A percentile compares a stretch with the other conserved stretches of the same genome.
Conservation (phyloP, 2,888 invertebrate species). For the Hoplodrina blanda region DNA sequence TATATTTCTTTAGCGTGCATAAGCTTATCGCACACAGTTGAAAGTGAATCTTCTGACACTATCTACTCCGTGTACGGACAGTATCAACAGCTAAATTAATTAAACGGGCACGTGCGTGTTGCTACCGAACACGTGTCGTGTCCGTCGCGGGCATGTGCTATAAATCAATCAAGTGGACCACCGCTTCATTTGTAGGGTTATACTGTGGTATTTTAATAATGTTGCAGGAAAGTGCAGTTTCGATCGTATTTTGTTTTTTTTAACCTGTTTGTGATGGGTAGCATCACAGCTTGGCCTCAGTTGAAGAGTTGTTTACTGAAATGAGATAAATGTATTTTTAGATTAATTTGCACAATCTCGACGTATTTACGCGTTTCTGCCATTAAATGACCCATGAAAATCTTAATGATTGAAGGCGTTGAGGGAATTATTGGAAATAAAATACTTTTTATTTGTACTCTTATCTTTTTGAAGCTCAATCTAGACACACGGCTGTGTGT, state of each 20-base stretch:
- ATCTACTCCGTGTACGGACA: constrained; percentile 31
- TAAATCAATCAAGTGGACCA: constrained; percentile 77
- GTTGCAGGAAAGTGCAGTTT: constrained; percentile 48
- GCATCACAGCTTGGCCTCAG: constrained; percentile 12
- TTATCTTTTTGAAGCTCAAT: background rate
- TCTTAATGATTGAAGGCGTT: constrained; percentile 18
- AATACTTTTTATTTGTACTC: constrained; percentile 7
- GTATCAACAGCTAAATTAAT: constrained; percentile 77
- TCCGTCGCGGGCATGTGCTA: constrained; percentile 66
- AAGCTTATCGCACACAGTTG: background rate
- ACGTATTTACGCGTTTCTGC: constrained; percentile 41
- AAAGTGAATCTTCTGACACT: constrained; percentile 26
- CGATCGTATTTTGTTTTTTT: background rate
- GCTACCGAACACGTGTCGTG: constrained; percentile 68
- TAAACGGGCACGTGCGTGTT: constrained; percentile 75
- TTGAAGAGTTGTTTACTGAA: constrained; percentile 11
- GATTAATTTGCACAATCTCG: constrained; percentile 40
- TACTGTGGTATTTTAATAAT: constrained; percentile 65
- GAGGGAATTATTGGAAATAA: constrained; percentile 30
- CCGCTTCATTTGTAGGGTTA: constrained; percentile 72
- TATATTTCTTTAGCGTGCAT: background rate
- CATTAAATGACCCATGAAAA: background rate
- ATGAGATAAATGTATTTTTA: constrained; percentile 9
- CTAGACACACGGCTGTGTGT: too few relatives aligned
- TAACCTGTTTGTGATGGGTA: background rate